Base-by-base conservation (phyloP, 2,888 invertebrate species). In the Diadegma fenestrale region DNA sequence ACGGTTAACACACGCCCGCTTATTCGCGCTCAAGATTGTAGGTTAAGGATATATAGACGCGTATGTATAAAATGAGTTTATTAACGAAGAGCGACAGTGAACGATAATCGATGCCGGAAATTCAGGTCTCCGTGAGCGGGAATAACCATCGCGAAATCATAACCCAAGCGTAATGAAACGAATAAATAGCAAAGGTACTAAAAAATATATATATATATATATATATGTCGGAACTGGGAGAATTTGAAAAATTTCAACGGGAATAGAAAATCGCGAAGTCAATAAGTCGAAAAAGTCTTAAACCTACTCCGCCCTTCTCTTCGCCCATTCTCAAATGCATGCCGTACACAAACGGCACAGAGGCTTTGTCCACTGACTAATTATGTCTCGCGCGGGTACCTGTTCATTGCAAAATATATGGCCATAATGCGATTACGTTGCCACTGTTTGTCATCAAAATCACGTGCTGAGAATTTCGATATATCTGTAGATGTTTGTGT, bases 401-500 rank as follows among this genome's bases (percentile, higher is more conserved):
- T 87, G 89, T 84, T 84, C 79, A 41, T 10, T 26, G 45, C 48
- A 66, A 80, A 87, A 88, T 89, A 89, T 89, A 89, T 88, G 89
- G 73, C 88, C 51, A 77, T 88, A 89, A 89, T 88, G 87, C 87
- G 89, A 89, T 89, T 89, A 89, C 54, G 51, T 54, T 41, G 78
- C 51, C 80, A 80, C 82, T 88, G 88, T 89, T 89, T 88, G 88
- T 88, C 87, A 80, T 86, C 85, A 86, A 83, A 86, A 80, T 82
- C 82, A 82, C 83, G 61, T 37, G 69, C 26, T 54, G 69, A 77
- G 64, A 43, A 80, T 69, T 76, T 54, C 72, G 43, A 69, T 63
- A 43, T 64, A 43, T 41, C 1, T 71, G 30, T 37, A 22, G 30
- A 17, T 54, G 0, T 54, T 19, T 54, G 54, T 19, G 22, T 41